phyloP scores from a whole-genome alignment of 2,888 invertebrate genomes.

The Lochmaea crataegi region DNA sequence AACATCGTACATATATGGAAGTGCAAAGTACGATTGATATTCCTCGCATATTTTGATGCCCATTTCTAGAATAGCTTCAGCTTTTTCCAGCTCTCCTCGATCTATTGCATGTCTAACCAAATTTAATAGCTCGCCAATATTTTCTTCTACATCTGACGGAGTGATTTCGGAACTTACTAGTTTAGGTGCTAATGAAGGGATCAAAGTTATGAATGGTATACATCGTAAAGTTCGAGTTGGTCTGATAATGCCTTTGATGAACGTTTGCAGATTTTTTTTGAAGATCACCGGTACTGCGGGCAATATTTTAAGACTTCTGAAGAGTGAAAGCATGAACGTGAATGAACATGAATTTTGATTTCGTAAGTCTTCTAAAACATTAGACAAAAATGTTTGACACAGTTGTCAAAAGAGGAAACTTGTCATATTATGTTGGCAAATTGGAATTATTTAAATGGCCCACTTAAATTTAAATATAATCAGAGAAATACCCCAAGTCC shows the following conservation, averaged over 20 bases:
- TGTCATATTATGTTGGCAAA: background rate
- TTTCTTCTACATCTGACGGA: slow-evolving; percentile 59
- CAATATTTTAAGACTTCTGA: slow-evolving; percentile 27
- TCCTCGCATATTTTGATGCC: slow-evolving; percentile 64
- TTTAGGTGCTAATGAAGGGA: slow-evolving; percentile 7
- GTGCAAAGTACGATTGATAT: slow-evolving; percentile 59
- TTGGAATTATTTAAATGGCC: background rate
- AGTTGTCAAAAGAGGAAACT: no score
- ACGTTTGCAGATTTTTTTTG: slow-evolving; percentile 12
- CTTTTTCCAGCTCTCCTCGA: slow-evolving; percentile 60
- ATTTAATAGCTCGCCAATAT: slow-evolving; percentile 60
- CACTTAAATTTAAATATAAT: background rate
- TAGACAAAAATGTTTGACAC: background rate
- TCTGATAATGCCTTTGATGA: slow-evolving; percentile 21
- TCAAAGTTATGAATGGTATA: slow-evolving; percentile 8
- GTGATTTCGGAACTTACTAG: slow-evolving; percentile 30
- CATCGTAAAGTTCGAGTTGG: slow-evolving; percentile 1
- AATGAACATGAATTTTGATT: slow-evolving; percentile 36
- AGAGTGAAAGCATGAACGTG: slow-evolving; percentile 37
- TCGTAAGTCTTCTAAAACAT: background rate
- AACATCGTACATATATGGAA: slow-evolving; percentile 65
- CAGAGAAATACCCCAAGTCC: no score
- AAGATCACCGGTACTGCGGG: background rate
- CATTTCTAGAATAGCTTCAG: slow-evolving; percentile 61
- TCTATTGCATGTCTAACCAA: slow-evolving; percentile 60